Evolutionary conservation across 2,888 invertebrate species (phyloP), one percentile per base, ranked within the genome.

Genomic region (Noctua fimbriata): DNA sequence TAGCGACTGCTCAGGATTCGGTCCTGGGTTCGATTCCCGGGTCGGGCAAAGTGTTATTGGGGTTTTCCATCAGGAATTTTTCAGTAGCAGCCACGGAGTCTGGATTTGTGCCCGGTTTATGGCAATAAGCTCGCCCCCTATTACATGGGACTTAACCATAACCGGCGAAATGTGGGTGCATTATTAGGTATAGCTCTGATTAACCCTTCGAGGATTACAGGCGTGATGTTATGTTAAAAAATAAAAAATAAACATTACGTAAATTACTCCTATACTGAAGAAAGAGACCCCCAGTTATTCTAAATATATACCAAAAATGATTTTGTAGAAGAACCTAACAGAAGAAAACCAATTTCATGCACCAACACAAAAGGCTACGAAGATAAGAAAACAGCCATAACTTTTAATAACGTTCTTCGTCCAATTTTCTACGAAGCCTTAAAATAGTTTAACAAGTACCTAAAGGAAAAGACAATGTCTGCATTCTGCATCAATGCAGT

Each of bases 341-440:
- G 16, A 66, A 74, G 58, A 71, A 86, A 82, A 86, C 65, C 41
- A 72, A 84, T 84, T 78, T 74, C n/a, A 6, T 36, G 18, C 66
- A 78, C 58, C 55, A 60, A 82, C 71, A 72, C 32, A 71, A 73
- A 73, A 73, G 28, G 10, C n/a, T 58, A 18, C 58, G 41, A 16
- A 63, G 63, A 86, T 44, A 55, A 82, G 78, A 69, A 71, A 60
- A 69, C 65, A 18, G 24, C 32, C 47, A 83, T 86, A 84, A 86
- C 36, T 86, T 84, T 83, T 75, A 78, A 83, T 78, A 84, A 83
- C 14, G 49, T 16, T 21, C 36, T 49, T 72, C 74, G 60, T 87
- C 72, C 83, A 84, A 84, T 83, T 84, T 86, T 79, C 87, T 70
- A 6, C 55, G 49, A 79, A 79, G 75, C 73, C 75, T 79, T 83